These are phyloP conservation scores for Brachyalestes nurse DNA, from an alignment of 2,797 vertebrate species.

Conservation along the genomic window DNA sequence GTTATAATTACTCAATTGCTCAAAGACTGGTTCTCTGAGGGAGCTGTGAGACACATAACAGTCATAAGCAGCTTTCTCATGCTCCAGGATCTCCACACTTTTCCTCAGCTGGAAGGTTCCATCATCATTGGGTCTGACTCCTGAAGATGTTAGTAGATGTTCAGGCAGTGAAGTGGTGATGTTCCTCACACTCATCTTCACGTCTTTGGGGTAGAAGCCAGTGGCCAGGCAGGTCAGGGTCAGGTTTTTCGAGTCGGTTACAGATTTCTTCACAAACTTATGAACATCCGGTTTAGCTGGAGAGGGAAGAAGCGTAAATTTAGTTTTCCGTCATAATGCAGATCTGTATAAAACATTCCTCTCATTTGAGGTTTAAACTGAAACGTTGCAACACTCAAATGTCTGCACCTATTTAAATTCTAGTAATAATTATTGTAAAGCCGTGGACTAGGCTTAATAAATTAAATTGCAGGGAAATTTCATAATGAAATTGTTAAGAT, in stretches of 20 bases:
- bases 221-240: constrained; percentile 68
- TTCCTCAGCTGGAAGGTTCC: no score
- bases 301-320: not conserved
- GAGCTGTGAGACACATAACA: constrained; percentile 47
- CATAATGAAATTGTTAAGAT: no score
- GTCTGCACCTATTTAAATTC: no score
- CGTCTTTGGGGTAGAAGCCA: constrained; percentile 64
- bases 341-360: no score
- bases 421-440: no score
- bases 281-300: constrained; percentile 45
- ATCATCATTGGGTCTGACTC: no score
- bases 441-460: no score
- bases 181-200: constrained; percentile 48
- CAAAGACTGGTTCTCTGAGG: not conserved
- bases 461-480: no score
- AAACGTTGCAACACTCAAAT: no score
- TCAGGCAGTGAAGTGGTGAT: not conserved
- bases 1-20: constrained; percentile 60
- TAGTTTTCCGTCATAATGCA: no score
- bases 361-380: no score
- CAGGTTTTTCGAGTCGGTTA: rapidly evolving
- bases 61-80: constrained; percentile 11
- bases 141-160: no score
- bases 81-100: constrained; percentile 50
- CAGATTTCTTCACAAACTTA: not conserved